Conservation (phyloP, 2,113 vertebrate species). For the Zosterops pallidus region DNA sequence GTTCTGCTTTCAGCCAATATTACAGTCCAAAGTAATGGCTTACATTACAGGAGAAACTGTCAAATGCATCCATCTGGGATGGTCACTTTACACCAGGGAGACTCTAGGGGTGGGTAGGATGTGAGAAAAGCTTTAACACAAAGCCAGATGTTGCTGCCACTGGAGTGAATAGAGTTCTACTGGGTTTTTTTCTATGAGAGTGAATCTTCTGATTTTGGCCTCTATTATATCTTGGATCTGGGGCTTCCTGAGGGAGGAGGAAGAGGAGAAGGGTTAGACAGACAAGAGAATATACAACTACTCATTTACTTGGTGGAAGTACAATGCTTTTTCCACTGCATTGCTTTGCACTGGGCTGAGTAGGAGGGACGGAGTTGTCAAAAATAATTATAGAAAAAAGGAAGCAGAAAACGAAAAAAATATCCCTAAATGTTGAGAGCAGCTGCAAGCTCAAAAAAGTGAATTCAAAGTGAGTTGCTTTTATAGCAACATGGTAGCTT, state of each 20-base stretch:
- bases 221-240: background rate
- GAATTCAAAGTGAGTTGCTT: conserved; percentile 3
- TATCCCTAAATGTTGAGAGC: background rate
- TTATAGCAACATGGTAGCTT: background rate
- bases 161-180: background rate
- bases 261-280: background rate
- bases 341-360: background rate
- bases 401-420: background rate
- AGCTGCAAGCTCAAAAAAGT: background rate
- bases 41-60: background rate
- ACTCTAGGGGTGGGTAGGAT: background rate
- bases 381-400: conserved; percentile 20
- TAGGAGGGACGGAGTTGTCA: background rate
- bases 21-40: background rate
- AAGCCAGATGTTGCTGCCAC: background rate
- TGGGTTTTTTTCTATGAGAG: background rate
- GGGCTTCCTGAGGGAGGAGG: background rate
- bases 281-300: background rate
- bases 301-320: background rate
- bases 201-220: background rate
- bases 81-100: background rate
- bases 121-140: background rate
- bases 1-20: background rate
- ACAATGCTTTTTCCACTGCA: background rate
- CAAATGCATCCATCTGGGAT: background rate